Conservation (phyloP, 2,888 invertebrate genomes). For the Heliconius cydno region DNA sequence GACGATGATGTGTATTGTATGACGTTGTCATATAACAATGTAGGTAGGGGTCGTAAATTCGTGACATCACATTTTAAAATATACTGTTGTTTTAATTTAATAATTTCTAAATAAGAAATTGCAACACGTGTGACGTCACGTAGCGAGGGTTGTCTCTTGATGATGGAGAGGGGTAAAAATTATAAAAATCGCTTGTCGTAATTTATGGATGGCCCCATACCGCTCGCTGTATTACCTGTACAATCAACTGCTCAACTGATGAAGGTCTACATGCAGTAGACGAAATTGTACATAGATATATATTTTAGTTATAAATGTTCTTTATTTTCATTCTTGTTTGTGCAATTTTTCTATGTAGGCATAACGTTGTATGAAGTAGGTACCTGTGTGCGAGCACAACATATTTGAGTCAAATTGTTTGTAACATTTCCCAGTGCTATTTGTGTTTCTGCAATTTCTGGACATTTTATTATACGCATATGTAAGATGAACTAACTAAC, state of each 20-base stretch:
- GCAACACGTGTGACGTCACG: too few relatives aligned
- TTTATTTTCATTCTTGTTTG: slow-evolving; percentile 55
- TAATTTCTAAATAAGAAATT: too few relatives aligned
- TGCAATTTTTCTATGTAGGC: slow-evolving; percentile 65
- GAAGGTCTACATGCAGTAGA: slow-evolving; percentile 37
- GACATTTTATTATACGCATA: background rate
- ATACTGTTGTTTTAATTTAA: too few relatives aligned
- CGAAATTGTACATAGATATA: slow-evolving; percentile 58
- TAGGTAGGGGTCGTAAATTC: too few relatives aligned
- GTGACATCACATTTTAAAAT: too few relatives aligned
- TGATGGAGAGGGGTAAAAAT: background rate
- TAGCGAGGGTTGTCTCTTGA: too few relatives aligned
- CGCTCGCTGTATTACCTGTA: slow-evolving; percentile 56
- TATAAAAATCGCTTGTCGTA: background rate
- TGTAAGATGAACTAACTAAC: background rate
- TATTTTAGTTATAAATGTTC: slow-evolving; percentile 47
- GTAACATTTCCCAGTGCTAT: slow-evolving; percentile 1
- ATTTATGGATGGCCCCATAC: slow-evolving; percentile 48
- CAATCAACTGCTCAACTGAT: slow-evolving; percentile 57
- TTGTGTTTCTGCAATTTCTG: background rate
- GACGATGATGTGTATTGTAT: background rate
- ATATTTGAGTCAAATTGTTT: slow-evolving; percentile 8
- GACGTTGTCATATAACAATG: background rate
- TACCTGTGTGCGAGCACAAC: slow-evolving; percentile 59
- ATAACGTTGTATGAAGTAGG: slow-evolving; percentile 57